Evolutionary conservation across 2,888 invertebrate genomes (phyloP).

Genomic region (Lissonota sp.): DNA sequence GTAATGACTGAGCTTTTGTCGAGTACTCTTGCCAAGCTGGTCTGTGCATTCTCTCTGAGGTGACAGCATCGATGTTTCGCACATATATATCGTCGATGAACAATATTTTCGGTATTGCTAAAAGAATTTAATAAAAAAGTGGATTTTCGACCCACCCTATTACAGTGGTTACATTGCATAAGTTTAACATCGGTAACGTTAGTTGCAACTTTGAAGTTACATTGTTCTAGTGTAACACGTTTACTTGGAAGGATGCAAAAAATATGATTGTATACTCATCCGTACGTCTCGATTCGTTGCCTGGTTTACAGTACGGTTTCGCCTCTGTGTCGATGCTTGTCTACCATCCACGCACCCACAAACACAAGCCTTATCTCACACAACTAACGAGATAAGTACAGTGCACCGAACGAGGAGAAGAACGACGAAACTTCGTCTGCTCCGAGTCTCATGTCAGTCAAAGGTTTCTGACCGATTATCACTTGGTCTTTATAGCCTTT

Average conservation of each 20-base stretch:
- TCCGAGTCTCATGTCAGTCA: conserved; percentile 74
- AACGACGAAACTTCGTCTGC: conserved; percentile 64
- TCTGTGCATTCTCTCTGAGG: too few relatives aligned
- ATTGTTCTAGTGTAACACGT: too few relatives aligned
- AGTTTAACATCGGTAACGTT: too few relatives aligned
- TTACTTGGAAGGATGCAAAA: too few relatives aligned
- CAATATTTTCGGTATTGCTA: too few relatives aligned
- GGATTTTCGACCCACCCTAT: too few relatives aligned
- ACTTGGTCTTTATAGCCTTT: conserved; percentile 79
- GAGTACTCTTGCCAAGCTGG: background rate
- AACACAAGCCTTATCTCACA: background rate
- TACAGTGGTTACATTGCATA: too few relatives aligned
- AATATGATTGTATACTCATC: too few relatives aligned
- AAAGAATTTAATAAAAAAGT: too few relatives aligned
- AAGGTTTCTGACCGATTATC: conserved; percentile 82
- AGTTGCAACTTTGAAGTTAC: too few relatives aligned
- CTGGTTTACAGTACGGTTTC: conserved; percentile 59
- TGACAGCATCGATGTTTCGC: too few relatives aligned
- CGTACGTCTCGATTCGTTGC: conserved; percentile 60
- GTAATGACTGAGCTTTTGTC: conserved; percentile 37
- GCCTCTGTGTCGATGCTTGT: conserved; percentile 20
- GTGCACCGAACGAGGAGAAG: conserved; percentile 26
- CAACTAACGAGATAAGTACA: background rate
- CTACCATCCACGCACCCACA: conserved; percentile 8
- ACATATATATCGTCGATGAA: too few relatives aligned